Evolutionary conservation across 2,888 invertebrate genomes (phyloP), one percentile per base, ranked within the genome.

Genomic region (Megamerina dolium): DNA sequence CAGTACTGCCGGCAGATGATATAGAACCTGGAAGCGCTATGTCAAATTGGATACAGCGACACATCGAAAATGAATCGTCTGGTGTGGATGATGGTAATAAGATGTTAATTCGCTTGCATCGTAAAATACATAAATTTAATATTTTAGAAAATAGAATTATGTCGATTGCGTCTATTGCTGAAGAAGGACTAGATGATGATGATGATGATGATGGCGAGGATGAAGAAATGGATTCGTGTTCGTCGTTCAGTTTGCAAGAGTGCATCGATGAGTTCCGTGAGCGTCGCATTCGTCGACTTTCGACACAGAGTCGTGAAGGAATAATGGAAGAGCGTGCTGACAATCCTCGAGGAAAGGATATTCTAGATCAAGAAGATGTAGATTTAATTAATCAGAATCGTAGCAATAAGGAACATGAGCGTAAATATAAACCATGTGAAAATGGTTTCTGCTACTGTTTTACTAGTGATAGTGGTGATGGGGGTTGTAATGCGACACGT

Each of bases 361-460:
- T 9, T 13, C 10, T 42, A 9, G 27, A 32, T 42, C 27, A 38
- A 8, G 51, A 54, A 1, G 67, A 68, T 37, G 55, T 53, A 6
- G 64, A 66, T 41, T 44, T 68, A 45, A 68, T 68, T 13, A 62
- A 64, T 41, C 68, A 68, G 45, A 68, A 68, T 52, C 54, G 60
- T 18, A 60, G 61, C 37, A 68, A 68, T 40, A 68, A 66, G 46
- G 60, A 59, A 5, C 66, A 65, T 19, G 68, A 68, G 41, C 60
- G 68, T 9, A 61, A 58, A 43, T 61, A 56, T 12, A 71, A 70
- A 31, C 72, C 68, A 2, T 71, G 72, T 45, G 56, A 63, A 46
- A 61, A 68, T 46, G 71, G 72, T 10, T 67, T 70, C 44, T 71
- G 72, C 37, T 71, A 70, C 41, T 71, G 72, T 45, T 71, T 69